Percentiles rank a stretch among this genome's conserved stretches.
Conservation (phyloP, 2,797 vertebrate species). For the Picus viridis region DNA sequence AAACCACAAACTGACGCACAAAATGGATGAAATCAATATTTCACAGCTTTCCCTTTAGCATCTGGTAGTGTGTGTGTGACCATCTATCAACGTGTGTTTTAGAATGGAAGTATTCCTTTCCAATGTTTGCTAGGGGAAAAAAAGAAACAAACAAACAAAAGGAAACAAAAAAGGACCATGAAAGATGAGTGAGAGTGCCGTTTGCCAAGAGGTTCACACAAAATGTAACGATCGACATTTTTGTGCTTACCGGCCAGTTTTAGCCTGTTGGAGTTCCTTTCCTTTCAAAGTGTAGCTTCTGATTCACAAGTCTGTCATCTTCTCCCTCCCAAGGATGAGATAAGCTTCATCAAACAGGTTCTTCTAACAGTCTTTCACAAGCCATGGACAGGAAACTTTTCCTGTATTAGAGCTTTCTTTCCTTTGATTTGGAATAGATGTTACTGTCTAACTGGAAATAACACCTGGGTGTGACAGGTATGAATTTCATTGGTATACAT, state of each 20-base stretch:
- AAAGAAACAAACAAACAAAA: background rate
- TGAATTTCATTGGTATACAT: background rate
- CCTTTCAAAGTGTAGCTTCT: background rate
- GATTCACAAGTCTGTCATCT: background rate
- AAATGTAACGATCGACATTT: fast-evolving
- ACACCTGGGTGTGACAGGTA: background rate
- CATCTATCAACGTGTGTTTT: background rate
- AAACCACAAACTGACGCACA: conserved; percentile 1
- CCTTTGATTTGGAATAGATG: background rate
- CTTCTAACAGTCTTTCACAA: background rate
- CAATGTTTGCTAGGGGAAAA: background rate
- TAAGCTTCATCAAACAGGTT: background rate
- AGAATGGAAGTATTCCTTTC: background rate
- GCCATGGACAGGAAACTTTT: background rate
- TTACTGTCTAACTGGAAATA: background rate
- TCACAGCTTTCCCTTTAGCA: background rate
- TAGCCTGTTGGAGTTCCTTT: background rate
- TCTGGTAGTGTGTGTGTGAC: background rate
- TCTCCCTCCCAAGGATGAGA: background rate
- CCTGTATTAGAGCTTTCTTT: background rate
- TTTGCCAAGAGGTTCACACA: background rate
- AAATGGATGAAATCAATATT: conserved; percentile 33
- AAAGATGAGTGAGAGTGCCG: fast-evolving
- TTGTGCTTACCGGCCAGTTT: background rate
- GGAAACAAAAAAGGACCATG: background rate